A percentile compares a stretch with the other conserved stretches of the same genome.
phyloP scores from a whole-genome alignment of 2,888 invertebrate species.

The Cancer borealis region DNA sequence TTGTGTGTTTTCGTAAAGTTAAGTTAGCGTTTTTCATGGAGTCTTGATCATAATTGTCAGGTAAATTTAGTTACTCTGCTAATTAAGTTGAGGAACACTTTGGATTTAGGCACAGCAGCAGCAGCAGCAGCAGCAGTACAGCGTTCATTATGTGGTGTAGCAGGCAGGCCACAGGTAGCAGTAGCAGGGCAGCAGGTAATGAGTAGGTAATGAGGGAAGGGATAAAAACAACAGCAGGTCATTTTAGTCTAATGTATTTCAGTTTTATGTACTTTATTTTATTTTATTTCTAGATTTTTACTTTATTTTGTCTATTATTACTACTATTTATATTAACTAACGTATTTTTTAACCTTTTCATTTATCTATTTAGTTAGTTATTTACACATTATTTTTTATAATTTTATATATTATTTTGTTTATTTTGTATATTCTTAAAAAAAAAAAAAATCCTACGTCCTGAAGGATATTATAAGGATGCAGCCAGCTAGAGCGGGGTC shows the following conservation, averaged over 20 bases:
- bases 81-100: conserved; percentile 14
- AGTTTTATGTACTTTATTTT: not conserved
- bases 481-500: not conserved
- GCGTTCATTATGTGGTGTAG: not conserved
- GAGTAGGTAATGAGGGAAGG: no score
- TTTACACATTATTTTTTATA: not conserved
- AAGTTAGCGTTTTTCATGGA: not conserved
- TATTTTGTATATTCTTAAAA: not conserved
- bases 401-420: not conserved
- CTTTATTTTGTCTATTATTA: not conserved
- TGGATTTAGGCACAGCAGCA: not conserved
- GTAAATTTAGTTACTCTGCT: not conserved
- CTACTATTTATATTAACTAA: not conserved
- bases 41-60: conserved; percentile 37
- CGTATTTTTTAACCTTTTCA: not conserved
- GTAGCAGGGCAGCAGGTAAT: no score
- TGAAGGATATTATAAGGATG: not conserved
- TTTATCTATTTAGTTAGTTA: not conserved
- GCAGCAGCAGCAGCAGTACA: not conserved
- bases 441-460: not conserved
- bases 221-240: not conserved
- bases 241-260: not conserved
- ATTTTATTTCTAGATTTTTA: not conserved
- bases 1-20: not conserved
- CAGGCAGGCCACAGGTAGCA: not conserved